phyloP scores from a whole-genome alignment of 2,888 invertebrate species.

The Lepidochrysops patricia region DNA sequence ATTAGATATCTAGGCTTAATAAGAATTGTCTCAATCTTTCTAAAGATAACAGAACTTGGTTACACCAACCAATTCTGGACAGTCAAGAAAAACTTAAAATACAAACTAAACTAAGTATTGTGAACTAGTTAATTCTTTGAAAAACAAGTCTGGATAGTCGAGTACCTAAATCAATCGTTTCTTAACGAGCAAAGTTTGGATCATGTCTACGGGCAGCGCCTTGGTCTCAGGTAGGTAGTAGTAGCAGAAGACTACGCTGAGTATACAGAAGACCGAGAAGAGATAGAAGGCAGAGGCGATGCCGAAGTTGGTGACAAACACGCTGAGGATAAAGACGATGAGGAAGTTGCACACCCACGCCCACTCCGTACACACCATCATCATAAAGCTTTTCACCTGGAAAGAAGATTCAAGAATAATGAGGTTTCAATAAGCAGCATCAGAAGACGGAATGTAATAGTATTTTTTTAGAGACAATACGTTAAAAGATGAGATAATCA shows the following conservation, averaged over 20 bases:
- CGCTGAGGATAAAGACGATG: slow-evolving; percentile 44
- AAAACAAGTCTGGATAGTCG: not conserved
- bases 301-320: slow-evolving; percentile 38
- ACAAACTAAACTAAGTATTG: no score
- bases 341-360: slow-evolving; percentile 44
- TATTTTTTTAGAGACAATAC: no score
- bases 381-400: slow-evolving; percentile 42
- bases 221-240: slow-evolving; percentile 44
- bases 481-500: not conserved
- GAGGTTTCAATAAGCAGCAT: no score
- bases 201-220: slow-evolving; percentile 37
- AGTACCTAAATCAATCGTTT: not conserved
- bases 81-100: no score
- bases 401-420: slow-evolving; percentile 10
- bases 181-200: slow-evolving; percentile 32
- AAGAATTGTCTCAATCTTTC: not conserved
- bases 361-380: slow-evolving; percentile 44
- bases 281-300: slow-evolving; percentile 46
- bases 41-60: not conserved
- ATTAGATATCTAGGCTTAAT: no score
- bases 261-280: slow-evolving; percentile 36
- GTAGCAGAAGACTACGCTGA: slow-evolving; percentile 32
- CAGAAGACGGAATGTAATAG: no score
- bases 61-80: no score
- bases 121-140: no score